phyloP scores from a whole-genome alignment of 2,888 invertebrate species.

The Bunonema sp. region DNA sequence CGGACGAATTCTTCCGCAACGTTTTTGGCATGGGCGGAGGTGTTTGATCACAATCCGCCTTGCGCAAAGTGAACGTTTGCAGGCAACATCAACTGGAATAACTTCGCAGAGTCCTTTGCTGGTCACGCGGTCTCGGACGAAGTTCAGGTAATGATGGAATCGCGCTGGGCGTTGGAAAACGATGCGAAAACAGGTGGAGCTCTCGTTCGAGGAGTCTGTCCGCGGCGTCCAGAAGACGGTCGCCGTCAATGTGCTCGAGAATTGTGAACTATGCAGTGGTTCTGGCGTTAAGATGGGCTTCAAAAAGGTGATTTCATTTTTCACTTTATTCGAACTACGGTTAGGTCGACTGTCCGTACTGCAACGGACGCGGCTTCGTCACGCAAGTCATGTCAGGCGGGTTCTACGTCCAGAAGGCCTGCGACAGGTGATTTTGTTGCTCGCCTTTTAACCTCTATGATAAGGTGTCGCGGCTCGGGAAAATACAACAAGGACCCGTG shows the following conservation, averaged over 20 bases:
- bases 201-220: slow-evolving; percentile 62
- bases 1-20: slow-evolving; percentile 87
- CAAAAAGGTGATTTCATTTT: slow-evolving; percentile 56
- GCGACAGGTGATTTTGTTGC: no score
- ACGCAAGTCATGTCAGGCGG: slow-evolving; percentile 49
- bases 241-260: slow-evolving; percentile 74
- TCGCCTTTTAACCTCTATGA: no score
- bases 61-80: no score
- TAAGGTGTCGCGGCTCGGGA: slow-evolving; percentile 71
- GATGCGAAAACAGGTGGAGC: no score
- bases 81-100: slow-evolving; percentile 19
- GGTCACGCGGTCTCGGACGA: slow-evolving; percentile 30
- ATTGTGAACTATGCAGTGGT: slow-evolving; percentile 75
- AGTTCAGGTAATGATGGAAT: no score
- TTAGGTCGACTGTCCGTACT: slow-evolving; percentile 65
- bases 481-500: slow-evolving; percentile 79
- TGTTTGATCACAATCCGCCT: no score
- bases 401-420: slow-evolving; percentile 23
- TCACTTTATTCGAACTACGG: slow-evolving; percentile 1
- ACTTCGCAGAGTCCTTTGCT: slow-evolving; percentile 28
- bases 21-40: no score
- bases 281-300: slow-evolving; percentile 75
- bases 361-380: slow-evolving; percentile 90
- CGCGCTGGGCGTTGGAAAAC: no score
- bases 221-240: slow-evolving; percentile 86